Evolutionary conservation across 2,113 vertebrate species (phyloP), one percentile per base, ranked within the genome.

Genomic region (Hippoglossus stenolepis): DNA sequence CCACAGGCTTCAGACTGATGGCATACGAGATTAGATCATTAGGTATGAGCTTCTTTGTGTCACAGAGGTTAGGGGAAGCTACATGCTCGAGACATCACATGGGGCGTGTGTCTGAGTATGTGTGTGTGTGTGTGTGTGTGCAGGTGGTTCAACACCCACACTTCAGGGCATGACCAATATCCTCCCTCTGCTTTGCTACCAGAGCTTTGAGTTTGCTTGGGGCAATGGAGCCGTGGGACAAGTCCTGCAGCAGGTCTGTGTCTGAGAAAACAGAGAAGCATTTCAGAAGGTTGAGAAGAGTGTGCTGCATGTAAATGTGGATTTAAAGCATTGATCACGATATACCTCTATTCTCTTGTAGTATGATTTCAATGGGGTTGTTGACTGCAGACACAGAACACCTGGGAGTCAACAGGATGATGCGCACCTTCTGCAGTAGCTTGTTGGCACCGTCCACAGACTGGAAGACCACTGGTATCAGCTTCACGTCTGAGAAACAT

Each of bases 311-410:
- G 11, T 14, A 14, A 24, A 14, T 18, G 5, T 21, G 53, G 53
- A 21, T 11, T 53, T 20, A 3, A 57, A 31, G 17, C n/a, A 35
- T 3, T 63, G 10, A 67, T 72, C 2, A 1, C 18, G 59, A 14
- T 35, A 78, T 95, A 98, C 97, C 96, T 96, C 94, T 87, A 2
- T 94, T 89, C 75, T 97, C 97, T 88, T 89, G 94, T 87, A 98
- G 88, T 85, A 98, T 95, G 77, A 97, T 96, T 43, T 97, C 95
- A 17, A 97, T 86, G 14, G 96, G 97, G 81, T 97, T 96, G 79
- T 95, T 95, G 85, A 95, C 86, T 26, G 96, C 96, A 64, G 97
- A 93, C 74, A 93, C 85, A 45, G 97, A 99, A 79, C 96, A 97
- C 2, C 86, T 95, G 40, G 97, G 96, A 4, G 94, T 89, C 79